Conservation (phyloP, 1,140 invertebrate species). For the Saccostrea glomerata region DNA sequence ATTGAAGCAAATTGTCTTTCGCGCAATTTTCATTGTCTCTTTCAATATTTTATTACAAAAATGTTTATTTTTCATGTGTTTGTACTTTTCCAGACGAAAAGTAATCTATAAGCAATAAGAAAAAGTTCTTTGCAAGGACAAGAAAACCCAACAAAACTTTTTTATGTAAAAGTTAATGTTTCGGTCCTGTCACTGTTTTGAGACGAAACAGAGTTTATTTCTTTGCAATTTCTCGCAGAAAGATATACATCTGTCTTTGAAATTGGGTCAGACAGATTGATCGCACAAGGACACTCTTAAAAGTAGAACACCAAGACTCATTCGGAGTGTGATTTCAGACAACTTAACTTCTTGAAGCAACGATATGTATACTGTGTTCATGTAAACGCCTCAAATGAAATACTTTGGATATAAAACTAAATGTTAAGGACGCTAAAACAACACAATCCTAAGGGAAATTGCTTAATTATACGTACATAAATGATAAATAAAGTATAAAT, state of each 20-base stretch:
- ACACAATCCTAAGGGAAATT: too few relatives aligned
- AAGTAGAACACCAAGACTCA: conserved; percentile 11
- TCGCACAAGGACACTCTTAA: not conserved
- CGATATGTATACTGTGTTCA: too few relatives aligned
- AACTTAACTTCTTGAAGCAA: not conserved
- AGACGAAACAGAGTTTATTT: not conserved
- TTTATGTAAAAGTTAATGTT: conserved; percentile 8
- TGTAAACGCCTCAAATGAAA: too few relatives aligned
- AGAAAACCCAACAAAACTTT: not conserved
- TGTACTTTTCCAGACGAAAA: too few relatives aligned
- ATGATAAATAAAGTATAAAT: too few relatives aligned
- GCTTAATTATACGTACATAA: too few relatives aligned
- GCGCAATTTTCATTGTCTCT: not conserved
- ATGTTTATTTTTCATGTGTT: too few relatives aligned
- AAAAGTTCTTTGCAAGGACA: conserved; percentile 7
- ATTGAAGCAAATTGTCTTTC: not conserved
- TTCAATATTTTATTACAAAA: not conserved
- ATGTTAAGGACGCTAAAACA: too few relatives aligned
- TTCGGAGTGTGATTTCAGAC: not conserved
- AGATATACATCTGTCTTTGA: conserved; percentile 17
- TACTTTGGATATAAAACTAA: too few relatives aligned
- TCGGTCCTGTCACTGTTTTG: not conserved
- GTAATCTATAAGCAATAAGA: not conserved
- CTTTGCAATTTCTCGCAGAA: not conserved
- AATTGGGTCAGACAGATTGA: conserved; percentile 2